Evolutionary conservation across 2,797 vertebrate genomes (phyloP), one percentile per base, ranked within the genome.

Genomic region (Urophycis tenuis): DNA sequence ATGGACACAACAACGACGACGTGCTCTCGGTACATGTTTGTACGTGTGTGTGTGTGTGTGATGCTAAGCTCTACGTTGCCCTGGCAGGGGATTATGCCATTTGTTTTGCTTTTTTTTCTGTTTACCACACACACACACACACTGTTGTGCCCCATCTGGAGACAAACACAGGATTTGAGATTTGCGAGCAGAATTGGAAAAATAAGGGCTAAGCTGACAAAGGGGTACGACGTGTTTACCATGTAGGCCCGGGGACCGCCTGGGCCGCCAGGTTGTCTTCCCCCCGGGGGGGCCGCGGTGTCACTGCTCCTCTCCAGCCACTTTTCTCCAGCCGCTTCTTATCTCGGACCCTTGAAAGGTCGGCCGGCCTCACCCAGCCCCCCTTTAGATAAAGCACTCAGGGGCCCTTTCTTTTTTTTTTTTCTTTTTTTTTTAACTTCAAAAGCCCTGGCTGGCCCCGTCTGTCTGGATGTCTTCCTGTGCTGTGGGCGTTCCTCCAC

Each of bases 321-420:
- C 30, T 71, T 81, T 41, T 75, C 77, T 74, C 77, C 82, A 85
- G 85, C 81, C 76, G 79, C 30, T 71, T 81, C 83, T 86, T 90
- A 90, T 90, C 87, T 84, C 36, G 71, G 82, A 74, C 81, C 79
- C 79, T 86, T 82, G 82, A 88, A 88, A 87, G 85, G 80, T 84
- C 87, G 80, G 75, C 76, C 9, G 75, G 71, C 82, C 82, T 88
- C 77, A 6, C 69, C 19, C 22, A 73, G 80, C 78, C 74, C 75
- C 78, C 34, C 53, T 60, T 41, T 14, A 83, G 89, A 91, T 88
- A 88, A 87, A 86, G 82, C 81, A 76, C 80, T 77, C 75, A 83
- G 31, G 64, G 73, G 81, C 60, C 74, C 71, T 74, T 73, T 81
- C 45, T 36, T 75, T 78, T 78, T n/a, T n/a, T n/a, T n/a, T n/a